A percentile compares a stretch with the other conserved stretches of the same genome.
Evolutionary conservation across 2,888 invertebrate species (phyloP).

Genomic region (Dynastes hyllus): DNA sequence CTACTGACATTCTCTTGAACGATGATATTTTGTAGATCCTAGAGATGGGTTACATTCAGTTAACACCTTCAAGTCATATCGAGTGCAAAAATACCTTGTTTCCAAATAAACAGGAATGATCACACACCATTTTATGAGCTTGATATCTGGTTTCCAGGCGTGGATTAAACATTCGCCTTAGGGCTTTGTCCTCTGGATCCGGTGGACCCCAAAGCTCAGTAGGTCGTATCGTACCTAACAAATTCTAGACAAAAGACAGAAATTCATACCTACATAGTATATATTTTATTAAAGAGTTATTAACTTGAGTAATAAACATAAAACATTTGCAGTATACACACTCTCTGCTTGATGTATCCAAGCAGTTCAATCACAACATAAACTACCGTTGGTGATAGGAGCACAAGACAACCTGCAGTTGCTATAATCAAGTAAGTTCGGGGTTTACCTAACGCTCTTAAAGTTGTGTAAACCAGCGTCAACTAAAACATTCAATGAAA

Average conservation of each 20-base stretch:
- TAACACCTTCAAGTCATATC: not conserved
- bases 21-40: slow-evolving; percentile 30
- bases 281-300: too few species aligned
- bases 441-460: not conserved
- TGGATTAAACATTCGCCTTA: slow-evolving; percentile 55
- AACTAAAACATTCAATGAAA: too few species aligned
- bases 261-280: too few species aligned
- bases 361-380: slow-evolving; percentile 31
- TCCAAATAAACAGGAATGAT: slow-evolving; percentile 54
- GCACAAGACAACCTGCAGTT: not conserved
- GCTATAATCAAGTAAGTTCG: not conserved
- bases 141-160: slow-evolving; percentile 54
- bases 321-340: not conserved
- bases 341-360: slow-evolving; percentile 31
- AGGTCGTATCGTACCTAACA: slow-evolving; percentile 54
- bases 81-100: slow-evolving; percentile 5
- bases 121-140: slow-evolving; percentile 52
- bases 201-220: slow-evolving; percentile 56
- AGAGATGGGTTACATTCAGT: not conserved
- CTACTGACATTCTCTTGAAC: slow-evolving; percentile 38
- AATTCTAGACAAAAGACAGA: slow-evolving; percentile 46
- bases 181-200: slow-evolving; percentile 51
- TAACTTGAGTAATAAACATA: too few species aligned
- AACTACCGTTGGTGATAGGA: slow-evolving; percentile 30
- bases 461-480: not conserved